Percentiles rank a stretch among this genome's conserved stretches.
Evolutionary conservation across 53 echinoderm and acorn worm genomes (phyloP).

Genomic region (Zoroaster sp.): DNA sequence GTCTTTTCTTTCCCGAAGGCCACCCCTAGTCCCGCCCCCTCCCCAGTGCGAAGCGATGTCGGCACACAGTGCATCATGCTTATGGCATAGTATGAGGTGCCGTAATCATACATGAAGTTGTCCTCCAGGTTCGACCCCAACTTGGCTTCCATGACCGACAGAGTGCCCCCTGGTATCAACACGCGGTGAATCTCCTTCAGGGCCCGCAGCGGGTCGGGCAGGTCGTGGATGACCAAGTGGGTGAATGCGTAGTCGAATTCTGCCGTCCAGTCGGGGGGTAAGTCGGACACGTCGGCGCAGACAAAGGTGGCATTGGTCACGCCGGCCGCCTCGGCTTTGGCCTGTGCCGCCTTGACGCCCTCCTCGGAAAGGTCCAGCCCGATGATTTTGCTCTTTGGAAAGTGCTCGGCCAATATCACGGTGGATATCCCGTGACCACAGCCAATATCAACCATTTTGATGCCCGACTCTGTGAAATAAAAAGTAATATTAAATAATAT

Average conservation of each 20-base stretch:
- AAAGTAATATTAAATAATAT: too few relatives aligned
- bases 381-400: constrained; percentile 10
- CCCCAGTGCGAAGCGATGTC: constrained; percentile 2
- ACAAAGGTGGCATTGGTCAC: background rate
- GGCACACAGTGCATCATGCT: constrained; percentile 36
- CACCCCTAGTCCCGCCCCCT: constrained; percentile 10
- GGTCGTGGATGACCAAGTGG: constrained; percentile 33
- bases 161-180: background rate
- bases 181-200: background rate
- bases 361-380: background rate
- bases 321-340: background rate
- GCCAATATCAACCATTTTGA: background rate
- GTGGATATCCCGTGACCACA: constrained; percentile 4
- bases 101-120: background rate
- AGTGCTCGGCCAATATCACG: background rate
- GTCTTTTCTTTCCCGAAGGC: background rate
- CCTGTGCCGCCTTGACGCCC: background rate
- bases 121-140: background rate
- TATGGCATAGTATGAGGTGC: background rate
- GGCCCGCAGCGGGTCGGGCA: background rate
- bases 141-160: background rate
- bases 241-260: constrained; percentile 9
- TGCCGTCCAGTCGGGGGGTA: constrained; percentile 12
- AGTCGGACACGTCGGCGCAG: background rate
- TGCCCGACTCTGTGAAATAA: background rate